These are phyloP conservation scores for Geopemphigus sp. DNA, from an alignment of 1,140 invertebrate species.

Conservation along the genomic window DNA sequence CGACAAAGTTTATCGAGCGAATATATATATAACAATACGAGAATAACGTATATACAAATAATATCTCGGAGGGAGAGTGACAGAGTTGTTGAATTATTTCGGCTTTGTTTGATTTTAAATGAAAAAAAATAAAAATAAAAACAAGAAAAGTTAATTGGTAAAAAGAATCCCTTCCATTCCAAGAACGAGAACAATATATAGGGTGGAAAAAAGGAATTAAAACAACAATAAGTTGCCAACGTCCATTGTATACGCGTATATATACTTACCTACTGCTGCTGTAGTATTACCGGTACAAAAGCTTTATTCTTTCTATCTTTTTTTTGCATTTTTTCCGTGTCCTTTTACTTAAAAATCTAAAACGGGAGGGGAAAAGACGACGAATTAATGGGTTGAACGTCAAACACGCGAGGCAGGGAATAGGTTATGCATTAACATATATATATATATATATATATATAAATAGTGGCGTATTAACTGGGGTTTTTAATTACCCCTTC, in stretches of 20 bases:
- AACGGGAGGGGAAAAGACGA: neutral
- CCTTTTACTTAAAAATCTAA: constrained; percentile 23
- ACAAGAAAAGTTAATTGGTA: constrained; percentile 34
- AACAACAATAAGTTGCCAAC: constrained; percentile 26
- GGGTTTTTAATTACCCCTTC: too few species aligned
- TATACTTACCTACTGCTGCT: too few species aligned
- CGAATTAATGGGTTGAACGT: constrained; percentile 14
- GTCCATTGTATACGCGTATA: neutral
- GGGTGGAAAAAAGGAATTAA: constrained; percentile 19
- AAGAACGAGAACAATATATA: neutral
- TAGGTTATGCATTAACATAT: too few species aligned
- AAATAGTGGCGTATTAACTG: too few species aligned
- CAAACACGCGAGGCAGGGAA: too few species aligned
- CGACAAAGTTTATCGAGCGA: constrained; percentile 3
- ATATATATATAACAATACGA: neutral
- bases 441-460: too few species aligned
- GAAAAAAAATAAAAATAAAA: constrained; percentile 24
- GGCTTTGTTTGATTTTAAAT: constrained; percentile 25
- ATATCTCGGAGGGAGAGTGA: neutral
- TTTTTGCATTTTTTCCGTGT: neutral
- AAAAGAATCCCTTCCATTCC: constrained; percentile 6
- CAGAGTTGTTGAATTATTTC: constrained; percentile 10
- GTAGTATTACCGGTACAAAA: neutral
- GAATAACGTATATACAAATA: neutral
- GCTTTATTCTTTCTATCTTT: neutral